Percentiles rank a stretch among this genome's conserved stretches.
phyloP scores from a whole-genome alignment of 2,888 invertebrate species.

The Amphipyra berbera region DNA sequence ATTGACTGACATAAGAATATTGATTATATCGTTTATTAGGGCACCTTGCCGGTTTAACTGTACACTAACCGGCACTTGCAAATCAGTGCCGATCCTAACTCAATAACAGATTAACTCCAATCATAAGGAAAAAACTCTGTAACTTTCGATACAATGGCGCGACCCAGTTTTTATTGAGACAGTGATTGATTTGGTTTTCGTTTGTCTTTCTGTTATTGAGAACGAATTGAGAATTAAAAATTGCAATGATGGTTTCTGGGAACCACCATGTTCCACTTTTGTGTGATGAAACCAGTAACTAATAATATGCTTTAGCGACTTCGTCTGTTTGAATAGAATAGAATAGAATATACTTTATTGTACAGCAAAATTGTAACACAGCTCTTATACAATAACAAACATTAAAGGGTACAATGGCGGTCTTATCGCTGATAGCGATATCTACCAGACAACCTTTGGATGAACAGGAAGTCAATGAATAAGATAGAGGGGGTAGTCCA shows the following conservation, averaged over 20 bases:
- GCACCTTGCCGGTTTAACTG: constrained; percentile 43
- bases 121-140: constrained; percentile 24
- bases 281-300: no score
- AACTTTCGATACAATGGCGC: constrained; percentile 46
- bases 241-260: neutral
- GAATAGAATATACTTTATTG: no score
- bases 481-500: no score
- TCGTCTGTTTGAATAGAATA: no score
- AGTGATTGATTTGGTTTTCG: constrained; percentile 47
- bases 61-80: constrained; percentile 23
- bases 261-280: no score
- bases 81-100: constrained; percentile 53
- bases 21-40: constrained; percentile 13
- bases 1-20: constrained; percentile 20
- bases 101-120: constrained; percentile 53
- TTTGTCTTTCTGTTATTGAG: constrained; percentile 25
- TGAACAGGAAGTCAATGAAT: no score
- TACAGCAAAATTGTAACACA: no score
- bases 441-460: no score
- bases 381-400: no score
- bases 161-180: constrained; percentile 46
- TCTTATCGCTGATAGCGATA: no score
- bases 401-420: no score
- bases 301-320: no score
- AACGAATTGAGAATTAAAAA: constrained; percentile 23